Percentiles rank a stretch among this genome's conserved stretches.
phyloP scores from a whole-genome alignment of 1,140 invertebrate genomes.

The Armadillidium nasatum region DNA sequence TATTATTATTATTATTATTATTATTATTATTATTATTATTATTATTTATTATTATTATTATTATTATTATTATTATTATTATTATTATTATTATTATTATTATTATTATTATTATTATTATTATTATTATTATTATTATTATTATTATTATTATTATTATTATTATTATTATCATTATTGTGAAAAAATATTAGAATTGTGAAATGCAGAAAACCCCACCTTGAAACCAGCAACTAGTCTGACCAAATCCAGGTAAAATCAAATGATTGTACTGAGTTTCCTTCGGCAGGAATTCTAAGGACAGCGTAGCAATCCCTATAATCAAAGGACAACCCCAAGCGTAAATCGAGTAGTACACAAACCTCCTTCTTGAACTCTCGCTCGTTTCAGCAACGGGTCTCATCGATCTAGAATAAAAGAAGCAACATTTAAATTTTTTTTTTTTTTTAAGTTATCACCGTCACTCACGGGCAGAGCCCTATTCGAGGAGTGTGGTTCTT shows the following conservation, averaged over 20 bases:
- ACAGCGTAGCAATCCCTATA: conserved; percentile 17
- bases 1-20: not conserved
- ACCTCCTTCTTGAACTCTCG: conserved; percentile 12
- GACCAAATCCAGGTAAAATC: conserved; percentile 23
- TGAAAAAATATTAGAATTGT: no score
- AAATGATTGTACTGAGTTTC: not conserved
- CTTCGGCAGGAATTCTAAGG: conserved; percentile 7
- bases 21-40: not conserved
- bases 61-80: no score
- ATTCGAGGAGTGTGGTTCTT: no score
- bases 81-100: no score
- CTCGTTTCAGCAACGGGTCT: not conserved
- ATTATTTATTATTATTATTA: not conserved
- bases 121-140: no score
- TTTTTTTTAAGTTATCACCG: no score
- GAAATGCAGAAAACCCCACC: not conserved
- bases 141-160: no score
- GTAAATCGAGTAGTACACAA: conserved; percentile 17
- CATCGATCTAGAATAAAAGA: conserved; percentile 9
- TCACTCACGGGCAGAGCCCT: no score
- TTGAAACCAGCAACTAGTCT: conserved; percentile 24
- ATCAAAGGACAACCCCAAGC: conserved; percentile 13
- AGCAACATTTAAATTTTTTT: no score
- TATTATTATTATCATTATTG: no score
- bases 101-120: no score